phyloP scores from a whole-genome alignment of 2,888 invertebrate genomes.

The Electrophaes corylata region DNA sequence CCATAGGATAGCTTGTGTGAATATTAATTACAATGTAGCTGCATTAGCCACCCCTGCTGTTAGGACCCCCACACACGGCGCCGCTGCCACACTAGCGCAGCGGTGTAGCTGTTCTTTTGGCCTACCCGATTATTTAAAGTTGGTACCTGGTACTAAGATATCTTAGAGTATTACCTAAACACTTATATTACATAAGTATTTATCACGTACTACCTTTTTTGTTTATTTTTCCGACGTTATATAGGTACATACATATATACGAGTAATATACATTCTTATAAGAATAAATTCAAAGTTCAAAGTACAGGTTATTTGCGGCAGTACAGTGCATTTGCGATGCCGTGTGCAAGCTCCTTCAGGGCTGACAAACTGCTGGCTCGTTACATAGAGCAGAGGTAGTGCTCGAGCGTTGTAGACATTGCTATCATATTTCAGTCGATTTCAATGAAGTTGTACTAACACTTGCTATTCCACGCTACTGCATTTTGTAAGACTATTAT shows the following conservation, averaged over 20 bases:
- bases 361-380: slow-evolving; percentile 21
- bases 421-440: slow-evolving; percentile 20
- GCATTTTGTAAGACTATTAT: slow-evolving; percentile 8
- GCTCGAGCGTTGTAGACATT: slow-evolving; percentile 17
- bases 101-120: no score
- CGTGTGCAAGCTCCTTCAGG: slow-evolving; percentile 6
- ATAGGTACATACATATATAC: no score
- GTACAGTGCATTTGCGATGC: neutral
- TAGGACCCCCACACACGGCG: neutral
- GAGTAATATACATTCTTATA: no score
- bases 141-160: neutral
- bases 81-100: neutral
- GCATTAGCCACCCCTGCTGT: neutral
- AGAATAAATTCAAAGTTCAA: neutral
- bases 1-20: slow-evolving; percentile 1
- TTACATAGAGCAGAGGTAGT: slow-evolving; percentile 4
- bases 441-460: slow-evolving; percentile 18
- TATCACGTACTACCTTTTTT: no score
- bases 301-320: neutral
- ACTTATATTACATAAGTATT: no score
- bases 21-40: slow-evolving; percentile 17
- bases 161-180: neutral
- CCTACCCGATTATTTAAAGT: no score
- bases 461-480: neutral
- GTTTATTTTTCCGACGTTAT: no score